Conservation (phyloP, 2,888 invertebrate genomes). For the Clusia tigrina region DNA sequence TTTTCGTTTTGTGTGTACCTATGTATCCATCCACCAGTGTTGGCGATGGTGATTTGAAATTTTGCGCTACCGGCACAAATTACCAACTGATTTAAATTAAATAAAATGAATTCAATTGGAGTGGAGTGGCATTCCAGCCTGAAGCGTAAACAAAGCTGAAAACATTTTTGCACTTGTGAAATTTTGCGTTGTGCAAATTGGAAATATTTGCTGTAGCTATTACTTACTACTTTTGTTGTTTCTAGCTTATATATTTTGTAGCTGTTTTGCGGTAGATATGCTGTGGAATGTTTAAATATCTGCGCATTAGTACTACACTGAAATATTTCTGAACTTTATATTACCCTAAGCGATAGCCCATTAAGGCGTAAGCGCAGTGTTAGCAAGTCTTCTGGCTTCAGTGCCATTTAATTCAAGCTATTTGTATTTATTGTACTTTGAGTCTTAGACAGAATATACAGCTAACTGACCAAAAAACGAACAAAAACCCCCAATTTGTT, state of each 20-base stretch:
- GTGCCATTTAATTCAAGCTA: too few relatives aligned
- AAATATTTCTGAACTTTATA: background rate
- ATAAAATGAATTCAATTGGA: slow-evolving; percentile 41
- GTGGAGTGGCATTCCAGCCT: background rate
- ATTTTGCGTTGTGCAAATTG: slow-evolving; percentile 6
- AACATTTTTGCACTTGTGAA: slow-evolving; percentile 7
- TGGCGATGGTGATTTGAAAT: slow-evolving; percentile 57
- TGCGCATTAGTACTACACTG: background rate
- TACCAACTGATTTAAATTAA: too few relatives aligned
- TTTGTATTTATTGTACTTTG: too few relatives aligned
- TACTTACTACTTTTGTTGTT: background rate
- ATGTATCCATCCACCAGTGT: slow-evolving; percentile 16
- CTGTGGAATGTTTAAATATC: slow-evolving; percentile 1
- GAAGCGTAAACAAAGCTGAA: slow-evolving; percentile 1
- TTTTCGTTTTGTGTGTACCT: slow-evolving; percentile 12
- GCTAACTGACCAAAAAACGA: too few relatives aligned
- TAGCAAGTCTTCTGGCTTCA: too few relatives aligned
- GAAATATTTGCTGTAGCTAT: background rate
- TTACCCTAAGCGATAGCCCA: too few relatives aligned
- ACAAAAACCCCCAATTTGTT: too few relatives aligned
- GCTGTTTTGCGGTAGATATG: background rate
- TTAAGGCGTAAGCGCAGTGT: too few relatives aligned
- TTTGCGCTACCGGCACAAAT: slow-evolving; percentile 53
- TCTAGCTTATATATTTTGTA: too few relatives aligned
- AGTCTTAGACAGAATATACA: too few relatives aligned